Evolutionary conservation across 2,888 invertebrate species (phyloP), one percentile per base, ranked within the genome.

Genomic region (Xestia sexstrigata): DNA sequence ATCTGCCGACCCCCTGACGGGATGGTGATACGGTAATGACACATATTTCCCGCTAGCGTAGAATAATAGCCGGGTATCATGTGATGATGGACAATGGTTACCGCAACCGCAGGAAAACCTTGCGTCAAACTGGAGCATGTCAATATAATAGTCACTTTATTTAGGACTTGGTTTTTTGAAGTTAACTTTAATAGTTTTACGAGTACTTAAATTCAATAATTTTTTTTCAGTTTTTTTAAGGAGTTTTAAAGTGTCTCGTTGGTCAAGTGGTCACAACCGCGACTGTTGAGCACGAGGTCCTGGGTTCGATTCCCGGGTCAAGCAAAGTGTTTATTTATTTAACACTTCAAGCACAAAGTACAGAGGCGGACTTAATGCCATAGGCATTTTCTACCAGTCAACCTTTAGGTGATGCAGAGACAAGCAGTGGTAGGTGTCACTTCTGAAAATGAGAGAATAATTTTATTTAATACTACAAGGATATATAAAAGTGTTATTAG

Each of bases 51-150:
- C 45, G 69, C 62, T 70, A 75, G 30, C 71, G 42, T 45, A 47
- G 65, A n/a, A 84, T 69, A 82, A 78, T 67, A 80, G 81, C 76
- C 0, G 39, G 70, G 74, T 84, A 86, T 84, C 86, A 60, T 58
- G 72, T 79, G 76, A 39, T 70, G 58, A 66, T 68, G 73, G 65
- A 76, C 85, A 81, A 73, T 76, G 70, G 62, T 6, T 13, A 79
- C 79, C 85, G 45, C 82, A 79, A 87, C 85, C 85, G 49, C 85
- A 84, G 72, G 49, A 55, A 30, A 67, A 76, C 85, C 87, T 86
- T 72, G 71, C 13, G 52, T 39, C 39, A 49, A 86, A 86, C 72
- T 83, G 42, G 79, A 68, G 8, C 84, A 67, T 17, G 74, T 23
- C 35, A 49, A 0, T 55, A 23, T 42, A 68, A 49, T 35, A 26